A percentile compares a stretch with the other conserved stretches of the same genome.
phyloP scores from a whole-genome alignment of 1,140 invertebrate species.

The Bacillus rossius region DNA sequence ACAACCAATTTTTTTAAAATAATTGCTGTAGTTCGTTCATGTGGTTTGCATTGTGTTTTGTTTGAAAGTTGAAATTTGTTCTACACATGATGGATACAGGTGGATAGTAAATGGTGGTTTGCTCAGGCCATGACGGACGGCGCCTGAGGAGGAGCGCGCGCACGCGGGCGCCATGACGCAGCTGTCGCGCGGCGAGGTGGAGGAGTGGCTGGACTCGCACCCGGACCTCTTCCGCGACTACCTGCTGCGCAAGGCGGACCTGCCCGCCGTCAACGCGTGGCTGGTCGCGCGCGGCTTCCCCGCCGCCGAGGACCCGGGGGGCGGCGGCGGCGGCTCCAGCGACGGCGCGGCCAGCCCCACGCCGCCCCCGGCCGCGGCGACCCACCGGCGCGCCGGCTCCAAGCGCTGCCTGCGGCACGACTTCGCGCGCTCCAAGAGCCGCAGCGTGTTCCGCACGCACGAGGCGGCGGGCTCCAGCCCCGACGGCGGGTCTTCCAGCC shows the following conservation, averaged over 20 bases:
- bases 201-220: conserved; percentile 46
- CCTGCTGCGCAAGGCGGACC: conserved; percentile 45
- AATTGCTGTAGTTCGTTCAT: too few relatives aligned
- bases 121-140: too few relatives aligned
- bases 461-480: conserved; percentile 23
- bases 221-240: conserved; percentile 43
- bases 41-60: too few relatives aligned
- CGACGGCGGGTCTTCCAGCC: conserved; percentile 28
- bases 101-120: too few relatives aligned
- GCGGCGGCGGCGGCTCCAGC: background rate
- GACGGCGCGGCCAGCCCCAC: background rate
- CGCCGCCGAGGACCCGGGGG: conserved; percentile 36
- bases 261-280: conserved; percentile 47
- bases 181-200: conserved; percentile 35
- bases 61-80: too few relatives aligned
- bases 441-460: conserved; percentile 44
- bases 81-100: too few relatives aligned
- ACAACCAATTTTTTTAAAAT: too few relatives aligned
- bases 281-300: conserved; percentile 44
- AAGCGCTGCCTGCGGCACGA: conserved; percentile 47
- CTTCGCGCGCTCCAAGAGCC: conserved; percentile 45
- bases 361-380: background rate
- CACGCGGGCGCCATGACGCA: conserved; percentile 26
- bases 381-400: conserved; percentile 40
- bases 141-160: too few relatives aligned